Evolutionary conservation across 2,888 invertebrate genomes (phyloP).

Genomic region (Pomacea canaliculata): DNA sequence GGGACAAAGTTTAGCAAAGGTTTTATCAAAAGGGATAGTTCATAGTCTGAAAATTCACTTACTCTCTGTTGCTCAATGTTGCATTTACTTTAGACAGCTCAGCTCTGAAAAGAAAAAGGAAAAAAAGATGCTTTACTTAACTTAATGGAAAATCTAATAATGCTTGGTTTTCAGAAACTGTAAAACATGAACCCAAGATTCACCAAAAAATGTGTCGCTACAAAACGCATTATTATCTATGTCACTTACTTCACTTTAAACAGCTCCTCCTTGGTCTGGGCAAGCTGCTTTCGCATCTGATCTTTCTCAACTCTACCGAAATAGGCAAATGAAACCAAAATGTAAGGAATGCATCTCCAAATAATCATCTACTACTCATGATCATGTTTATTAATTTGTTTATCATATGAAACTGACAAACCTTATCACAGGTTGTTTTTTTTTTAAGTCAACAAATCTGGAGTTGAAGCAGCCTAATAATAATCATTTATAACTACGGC

Average conservation of each 20-base stretch:
- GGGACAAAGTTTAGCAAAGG: no score
- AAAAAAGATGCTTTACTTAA: background rate
- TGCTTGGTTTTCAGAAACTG: no score
- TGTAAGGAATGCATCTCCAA: background rate
- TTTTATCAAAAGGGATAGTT: no score
- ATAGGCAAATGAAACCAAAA: constrained; percentile 2
- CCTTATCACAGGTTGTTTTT: no score
- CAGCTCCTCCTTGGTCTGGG: constrained; percentile 44
- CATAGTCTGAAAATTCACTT: constrained; percentile 31
- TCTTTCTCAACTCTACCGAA: constrained; percentile 56
- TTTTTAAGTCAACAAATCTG: no score
- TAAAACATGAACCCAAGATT: no score
- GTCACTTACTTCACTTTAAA: constrained; percentile 47
- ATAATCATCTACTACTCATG: background rate
- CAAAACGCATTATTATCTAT: background rate
- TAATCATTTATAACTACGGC: no score
- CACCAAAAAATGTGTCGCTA: no score
- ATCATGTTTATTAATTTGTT: background rate
- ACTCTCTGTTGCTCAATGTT: constrained; percentile 42
- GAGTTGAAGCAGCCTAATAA: no score
- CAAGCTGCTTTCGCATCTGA: constrained; percentile 47
- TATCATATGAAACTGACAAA: background rate
- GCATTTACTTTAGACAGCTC: constrained; percentile 43
- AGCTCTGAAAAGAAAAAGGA: constrained; percentile 39
- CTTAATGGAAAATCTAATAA: no score